These are phyloP conservation scores for Proterorhinus semilunaris DNA, from an alignment of 2,113 vertebrate genomes.

Conservation along the genomic window DNA sequence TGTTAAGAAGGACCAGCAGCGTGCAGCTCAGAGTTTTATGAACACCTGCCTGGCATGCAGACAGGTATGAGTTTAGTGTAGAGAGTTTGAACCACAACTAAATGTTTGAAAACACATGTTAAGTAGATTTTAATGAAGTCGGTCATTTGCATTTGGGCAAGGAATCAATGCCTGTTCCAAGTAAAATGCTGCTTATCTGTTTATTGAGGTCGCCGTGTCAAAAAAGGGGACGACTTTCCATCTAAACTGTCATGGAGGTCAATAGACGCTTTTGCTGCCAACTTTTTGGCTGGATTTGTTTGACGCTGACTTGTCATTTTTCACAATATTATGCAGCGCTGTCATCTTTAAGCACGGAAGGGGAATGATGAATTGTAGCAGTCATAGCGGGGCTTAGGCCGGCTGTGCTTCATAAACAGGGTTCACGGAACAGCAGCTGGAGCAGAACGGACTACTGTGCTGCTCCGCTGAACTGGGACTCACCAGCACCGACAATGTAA, in stretches of 20 bases:
- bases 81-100: neutral
- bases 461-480: constrained; percentile 38
- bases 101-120: neutral
- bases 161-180: constrained; percentile 9
- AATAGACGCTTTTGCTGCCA: constrained; percentile 8
- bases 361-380: constrained; percentile 34
- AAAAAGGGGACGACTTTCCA: constrained; percentile 15
- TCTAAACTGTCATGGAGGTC: constrained; percentile 13
- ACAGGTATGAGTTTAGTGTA: neutral
- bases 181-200: constrained; percentile 11
- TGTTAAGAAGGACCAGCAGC: too few species aligned
- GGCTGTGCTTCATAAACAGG: constrained; percentile 28
- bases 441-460: constrained; percentile 53
- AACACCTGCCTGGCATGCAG: too few species aligned
- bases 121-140: neutral
- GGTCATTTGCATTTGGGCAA: constrained; percentile 11
- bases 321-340: constrained; percentile 10
- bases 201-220: constrained; percentile 29
- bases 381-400: constrained; percentile 18
- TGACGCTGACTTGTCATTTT: constrained; percentile 6
- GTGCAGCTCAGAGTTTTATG: too few species aligned
- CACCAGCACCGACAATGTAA: constrained; percentile 9
- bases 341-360: constrained; percentile 32
- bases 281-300: neutral
- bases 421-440: constrained; percentile 49